Base-by-base conservation (phyloP, 2,888 invertebrate genomes). In the Cheilosia vulpina region DNA sequence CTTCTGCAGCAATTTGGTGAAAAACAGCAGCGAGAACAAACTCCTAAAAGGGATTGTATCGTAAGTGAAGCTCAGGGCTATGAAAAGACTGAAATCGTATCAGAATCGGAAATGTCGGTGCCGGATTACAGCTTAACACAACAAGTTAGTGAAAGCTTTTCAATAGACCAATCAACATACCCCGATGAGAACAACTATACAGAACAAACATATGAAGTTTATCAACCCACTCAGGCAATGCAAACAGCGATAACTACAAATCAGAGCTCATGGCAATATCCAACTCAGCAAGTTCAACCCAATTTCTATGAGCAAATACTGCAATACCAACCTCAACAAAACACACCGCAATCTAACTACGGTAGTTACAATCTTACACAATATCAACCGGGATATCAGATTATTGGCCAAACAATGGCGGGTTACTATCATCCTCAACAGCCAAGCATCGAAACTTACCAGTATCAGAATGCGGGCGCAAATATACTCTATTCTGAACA, bases 301-400 rank as follows among this genome's bases (percentile, higher is more conserved):
- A 90, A 89, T 57, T 91, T 91, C 58, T 91, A 91, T 63, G 91
- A 92, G 57, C 92, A 92, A 83, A 89, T 91, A 2, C 87, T 90
- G 88, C 90, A 90, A 78, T 90, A 91, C 89, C 90, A 90, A 66
- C 91, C 91, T 65, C 89, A 90, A 11, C 83, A 88, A 88, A 73
- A 71, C 11, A 62, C 82, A 6, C 60, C 87, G 2, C 88, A 87
- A 73, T 24, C 78, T 6, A 66, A 65, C n/a, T 79, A 72, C 19
- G 66, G 87, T n/a, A 60, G 75, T 15, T 88, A 88, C 27, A 63
- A 88, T 15, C 63, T 77, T 15, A 87, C 89, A 60, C 91, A 89
- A 69, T 91, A 90, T 52, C 90, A 91, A 41, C 89, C 89, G 1
- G 87, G 89, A 4, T 91, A 90, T 77, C 92, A 92, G 77, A 82